These are phyloP conservation scores for Mythimna ferrago DNA, from an alignment of 2,888 invertebrate genomes.

Conservation along the genomic window DNA sequence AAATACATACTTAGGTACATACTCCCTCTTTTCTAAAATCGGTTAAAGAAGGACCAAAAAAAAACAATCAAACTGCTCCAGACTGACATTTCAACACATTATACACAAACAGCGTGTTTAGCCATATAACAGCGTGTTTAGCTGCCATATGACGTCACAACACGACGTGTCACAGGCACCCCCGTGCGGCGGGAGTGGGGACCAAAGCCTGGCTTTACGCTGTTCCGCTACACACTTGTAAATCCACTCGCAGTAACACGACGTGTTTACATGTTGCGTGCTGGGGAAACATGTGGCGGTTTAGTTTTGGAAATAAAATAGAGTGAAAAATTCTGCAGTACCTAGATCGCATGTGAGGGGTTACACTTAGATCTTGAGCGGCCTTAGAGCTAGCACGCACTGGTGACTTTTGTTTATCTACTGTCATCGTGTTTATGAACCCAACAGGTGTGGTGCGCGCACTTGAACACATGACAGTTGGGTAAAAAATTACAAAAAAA, in stretches of 20 bases:
- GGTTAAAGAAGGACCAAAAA: too few species aligned
- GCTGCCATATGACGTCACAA: constrained; percentile 5
- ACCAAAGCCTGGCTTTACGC: constrained; percentile 47
- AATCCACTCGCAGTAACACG: constrained; percentile 43
- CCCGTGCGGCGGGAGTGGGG: constrained; percentile 34
- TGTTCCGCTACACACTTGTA: constrained; percentile 43
- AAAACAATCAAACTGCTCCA: not conserved
- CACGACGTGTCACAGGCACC: constrained; percentile 18
- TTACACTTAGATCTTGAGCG: not conserved
- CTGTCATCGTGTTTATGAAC: too few species aligned
- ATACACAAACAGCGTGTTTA: constrained; percentile 19
- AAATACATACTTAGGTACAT: too few species aligned
- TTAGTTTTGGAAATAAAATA: constrained; percentile 24
- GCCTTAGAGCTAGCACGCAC: too few species aligned
- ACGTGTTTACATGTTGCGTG: constrained; percentile 46
- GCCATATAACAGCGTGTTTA: not conserved
- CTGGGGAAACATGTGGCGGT: constrained; percentile 6
- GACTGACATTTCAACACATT: not conserved
- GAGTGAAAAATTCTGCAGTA: not conserved
- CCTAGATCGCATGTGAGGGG: not conserved
- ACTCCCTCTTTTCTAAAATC: not conserved
- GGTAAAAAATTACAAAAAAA: too few species aligned
- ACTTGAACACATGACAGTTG: too few species aligned
- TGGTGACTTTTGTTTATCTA: too few species aligned
- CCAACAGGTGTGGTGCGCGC: too few species aligned